phyloP scores from a whole-genome alignment of 2,888 invertebrate genomes.

The Calliphora vomitoria region DNA sequence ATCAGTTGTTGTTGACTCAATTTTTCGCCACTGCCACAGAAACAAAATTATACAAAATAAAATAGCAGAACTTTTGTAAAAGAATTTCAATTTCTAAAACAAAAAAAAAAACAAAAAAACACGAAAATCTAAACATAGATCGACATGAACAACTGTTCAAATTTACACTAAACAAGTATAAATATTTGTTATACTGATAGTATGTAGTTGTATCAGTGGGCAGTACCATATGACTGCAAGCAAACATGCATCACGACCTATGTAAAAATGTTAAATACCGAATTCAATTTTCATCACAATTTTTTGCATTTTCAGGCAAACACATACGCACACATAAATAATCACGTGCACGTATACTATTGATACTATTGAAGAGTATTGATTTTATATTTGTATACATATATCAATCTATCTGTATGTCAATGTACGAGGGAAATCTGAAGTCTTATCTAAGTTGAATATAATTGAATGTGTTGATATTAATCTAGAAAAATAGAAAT shows the following conservation, averaged over 20 bases:
- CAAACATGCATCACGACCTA: slow-evolving; percentile 37
- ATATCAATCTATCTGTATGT: background rate
- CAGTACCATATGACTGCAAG: slow-evolving; percentile 33
- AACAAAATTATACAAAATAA: slow-evolving; percentile 31
- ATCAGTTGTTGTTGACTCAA: slow-evolving; percentile 42
- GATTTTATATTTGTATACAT: background rate
- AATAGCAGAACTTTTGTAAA: slow-evolving; percentile 29
- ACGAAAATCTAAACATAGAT: slow-evolving; percentile 56
- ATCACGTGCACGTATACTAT: slow-evolving; percentile 6
- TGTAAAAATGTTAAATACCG: slow-evolving; percentile 55
- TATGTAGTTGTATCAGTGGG: background rate
- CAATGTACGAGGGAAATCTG: background rate
- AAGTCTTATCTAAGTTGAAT: too few relatives aligned
- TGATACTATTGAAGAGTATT: background rate
- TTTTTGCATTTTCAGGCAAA: slow-evolving; percentile 29
- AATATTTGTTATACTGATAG: too few relatives aligned
- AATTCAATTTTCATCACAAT: slow-evolving; percentile 44
- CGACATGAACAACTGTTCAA: slow-evolving; percentile 66
- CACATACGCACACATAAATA: background rate
- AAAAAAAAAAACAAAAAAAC: slow-evolving; percentile 12
- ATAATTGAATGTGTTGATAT: too few relatives aligned
- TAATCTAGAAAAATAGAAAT: too few relatives aligned
- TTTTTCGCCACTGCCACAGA: slow-evolving; percentile 15
- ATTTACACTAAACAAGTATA: slow-evolving; percentile 25
- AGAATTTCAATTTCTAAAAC: slow-evolving; percentile 31